phyloP scores from a whole-genome alignment of 2,888 invertebrate species.

The Eurytoma adleriae region DNA sequence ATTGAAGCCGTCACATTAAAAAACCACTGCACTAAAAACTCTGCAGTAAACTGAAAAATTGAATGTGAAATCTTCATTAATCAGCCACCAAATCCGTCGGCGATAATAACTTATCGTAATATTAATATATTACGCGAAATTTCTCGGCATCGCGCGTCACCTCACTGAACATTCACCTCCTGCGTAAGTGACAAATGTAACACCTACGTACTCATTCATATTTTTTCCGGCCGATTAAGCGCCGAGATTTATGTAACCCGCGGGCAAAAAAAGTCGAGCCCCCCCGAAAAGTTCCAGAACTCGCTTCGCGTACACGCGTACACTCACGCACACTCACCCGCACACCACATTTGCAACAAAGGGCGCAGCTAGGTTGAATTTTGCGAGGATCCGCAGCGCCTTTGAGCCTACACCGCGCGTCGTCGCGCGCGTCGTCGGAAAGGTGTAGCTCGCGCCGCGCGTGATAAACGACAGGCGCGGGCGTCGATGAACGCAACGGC shows the following conservation, averaged over 20 bases:
- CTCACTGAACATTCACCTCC: slow-evolving; percentile 26
- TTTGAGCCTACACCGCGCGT: not conserved
- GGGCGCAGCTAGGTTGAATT: not conserved
- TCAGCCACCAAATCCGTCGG: slow-evolving; percentile 21
- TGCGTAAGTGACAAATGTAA: slow-evolving; percentile 49
- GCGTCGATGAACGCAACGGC: slow-evolving; percentile 62
- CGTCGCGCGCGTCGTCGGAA: slow-evolving; percentile 16
- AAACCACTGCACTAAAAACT: no score
- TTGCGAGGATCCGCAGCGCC: not conserved
- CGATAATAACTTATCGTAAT: no score
- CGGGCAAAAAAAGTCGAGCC: not conserved
- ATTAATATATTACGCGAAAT: slow-evolving; percentile 25
- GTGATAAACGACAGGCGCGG: slow-evolving; percentile 67
- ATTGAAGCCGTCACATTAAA: no score
- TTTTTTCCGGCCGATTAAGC: slow-evolving; percentile 42
- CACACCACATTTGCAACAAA: no score
- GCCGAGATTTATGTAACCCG: slow-evolving; percentile 41
- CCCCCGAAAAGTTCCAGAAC: no score
- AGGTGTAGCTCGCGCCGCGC: slow-evolving; percentile 56
- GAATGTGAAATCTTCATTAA: slow-evolving; percentile 4
- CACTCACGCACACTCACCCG: no score
- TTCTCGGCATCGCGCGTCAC: not conserved
- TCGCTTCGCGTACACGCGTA: no score
- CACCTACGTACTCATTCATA: slow-evolving; percentile 29
- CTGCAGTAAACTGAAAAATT: not conserved